phyloP scores from a whole-genome alignment of 2,888 invertebrate species.

The Bunonema sp. region DNA sequence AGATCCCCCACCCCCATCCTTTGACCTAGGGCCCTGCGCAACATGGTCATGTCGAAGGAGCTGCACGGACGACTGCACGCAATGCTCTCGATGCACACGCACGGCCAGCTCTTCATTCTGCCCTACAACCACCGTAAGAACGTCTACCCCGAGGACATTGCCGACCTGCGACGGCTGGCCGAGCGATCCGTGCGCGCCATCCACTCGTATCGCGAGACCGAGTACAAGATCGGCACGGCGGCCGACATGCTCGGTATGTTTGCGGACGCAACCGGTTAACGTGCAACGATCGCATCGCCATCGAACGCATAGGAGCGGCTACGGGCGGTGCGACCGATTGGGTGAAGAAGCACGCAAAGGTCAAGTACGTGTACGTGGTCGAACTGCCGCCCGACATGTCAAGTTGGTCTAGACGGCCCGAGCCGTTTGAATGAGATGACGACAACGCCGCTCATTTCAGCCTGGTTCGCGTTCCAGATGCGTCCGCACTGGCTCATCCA shows the following conservation, averaged over 20 bases:
- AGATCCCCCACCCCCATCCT: too few species aligned
- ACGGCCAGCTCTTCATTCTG: slow-evolving; percentile 41
- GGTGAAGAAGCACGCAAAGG: slow-evolving; percentile 37
- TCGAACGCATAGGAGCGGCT: slow-evolving; percentile 27
- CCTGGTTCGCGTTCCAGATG: slow-evolving; percentile 43
- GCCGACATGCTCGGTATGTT: slow-evolving; percentile 30
- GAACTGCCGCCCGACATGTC: slow-evolving; percentile 39
- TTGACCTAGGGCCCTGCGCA: slow-evolving; percentile 33
- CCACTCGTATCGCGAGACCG: slow-evolving; percentile 19
- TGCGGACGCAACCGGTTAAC: neutral
- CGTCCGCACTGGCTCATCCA: slow-evolving; percentile 35
- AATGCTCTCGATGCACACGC: slow-evolving; percentile 39
- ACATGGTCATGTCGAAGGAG: slow-evolving; percentile 26
- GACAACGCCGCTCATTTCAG: slow-evolving; percentile 10
- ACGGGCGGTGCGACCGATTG: slow-evolving; percentile 42
- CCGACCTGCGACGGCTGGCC: slow-evolving; percentile 26
- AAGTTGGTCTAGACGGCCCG: slow-evolving; percentile 8
- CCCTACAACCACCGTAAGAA: slow-evolving; percentile 34
- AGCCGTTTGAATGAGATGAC: neutral
- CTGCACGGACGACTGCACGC: slow-evolving; percentile 31
- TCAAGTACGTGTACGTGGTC: slow-evolving; percentile 42
- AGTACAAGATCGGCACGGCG: slow-evolving; percentile 34
- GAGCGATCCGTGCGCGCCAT: slow-evolving; percentile 16
- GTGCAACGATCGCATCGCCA: neutral
- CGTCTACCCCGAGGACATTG: slow-evolving; percentile 32